phyloP scores from a whole-genome alignment of 53 echinoderm and acorn worm genomes.

The Henricia sp. region DNA sequence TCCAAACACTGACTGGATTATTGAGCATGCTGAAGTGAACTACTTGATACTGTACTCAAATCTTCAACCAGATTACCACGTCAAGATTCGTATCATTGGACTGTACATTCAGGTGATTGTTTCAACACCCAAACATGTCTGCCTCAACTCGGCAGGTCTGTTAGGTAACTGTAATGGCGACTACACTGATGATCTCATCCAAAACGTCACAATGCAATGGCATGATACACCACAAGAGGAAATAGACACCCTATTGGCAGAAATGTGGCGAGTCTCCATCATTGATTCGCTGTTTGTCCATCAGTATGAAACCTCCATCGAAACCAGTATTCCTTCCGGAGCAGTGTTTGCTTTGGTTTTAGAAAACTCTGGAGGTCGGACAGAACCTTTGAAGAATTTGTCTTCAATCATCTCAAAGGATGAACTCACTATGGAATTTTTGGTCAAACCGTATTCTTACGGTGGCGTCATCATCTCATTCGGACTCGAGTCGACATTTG shows the following conservation, averaged over 20 bases:
- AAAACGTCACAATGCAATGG: conserved; percentile 33
- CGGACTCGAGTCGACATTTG: conserved; percentile 69
- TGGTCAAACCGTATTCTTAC: conserved; percentile 52
- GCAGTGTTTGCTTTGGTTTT: conserved; percentile 71
- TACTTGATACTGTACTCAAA: conserved; percentile 33
- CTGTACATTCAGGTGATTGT: conserved; percentile 69
- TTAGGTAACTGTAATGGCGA: conserved; percentile 79
- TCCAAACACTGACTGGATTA: conserved; percentile 62
- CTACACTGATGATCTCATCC: conserved; percentile 58
- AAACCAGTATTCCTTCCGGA: conserved; percentile 67
- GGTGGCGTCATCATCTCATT: conserved; percentile 81
- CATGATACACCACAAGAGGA: conserved; percentile 63
- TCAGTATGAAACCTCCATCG: conserved; percentile 46
- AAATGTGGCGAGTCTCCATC: conserved; percentile 67
- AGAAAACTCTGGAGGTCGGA: conserved; percentile 69
- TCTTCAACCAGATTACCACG: conserved; percentile 3
- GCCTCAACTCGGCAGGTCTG: conserved; percentile 50
- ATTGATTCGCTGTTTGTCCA: conserved; percentile 73
- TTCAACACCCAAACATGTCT: conserved; percentile 51
- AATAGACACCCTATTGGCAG: conserved; percentile 58
- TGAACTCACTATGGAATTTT: conserved; percentile 81
- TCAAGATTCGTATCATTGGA: conserved; percentile 67
- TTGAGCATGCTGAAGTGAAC: conserved; percentile 47
- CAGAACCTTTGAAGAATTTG: conserved; percentile 59
- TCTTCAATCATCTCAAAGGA: not conserved